Evolutionary conservation across 2,113 vertebrate genomes (phyloP).

Genomic region (Lanius collurio): DNA sequence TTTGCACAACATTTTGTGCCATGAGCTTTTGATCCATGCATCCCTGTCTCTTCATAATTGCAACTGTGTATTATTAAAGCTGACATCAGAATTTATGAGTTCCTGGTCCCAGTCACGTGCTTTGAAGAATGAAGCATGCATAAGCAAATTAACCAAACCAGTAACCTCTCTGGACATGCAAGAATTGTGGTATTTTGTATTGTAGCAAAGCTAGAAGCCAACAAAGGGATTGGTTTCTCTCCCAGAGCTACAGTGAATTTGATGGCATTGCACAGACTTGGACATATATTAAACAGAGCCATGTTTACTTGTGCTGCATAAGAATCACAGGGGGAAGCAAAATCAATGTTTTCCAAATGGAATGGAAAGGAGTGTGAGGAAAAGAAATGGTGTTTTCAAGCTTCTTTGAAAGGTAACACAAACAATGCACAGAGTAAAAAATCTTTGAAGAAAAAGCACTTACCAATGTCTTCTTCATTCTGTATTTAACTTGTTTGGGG

Average conservation of each 20-base stretch:
- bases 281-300: constrained; percentile 62
- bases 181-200: neutral
- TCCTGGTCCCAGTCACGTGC: neutral
- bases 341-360: constrained; percentile 65
- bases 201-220: neutral
- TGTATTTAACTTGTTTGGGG: neutral
- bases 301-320: constrained; percentile 49
- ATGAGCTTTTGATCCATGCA: neutral
- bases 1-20: neutral
- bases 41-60: neutral
- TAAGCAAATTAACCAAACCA: constrained; percentile 9
- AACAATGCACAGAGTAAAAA: constrained; percentile 2
- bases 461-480: neutral
- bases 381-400: constrained; percentile 57
- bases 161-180: neutral
- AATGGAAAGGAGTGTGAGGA: constrained; percentile 40
- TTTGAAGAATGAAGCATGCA: neutral
- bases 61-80: neutral
- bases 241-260: constrained; percentile 33
- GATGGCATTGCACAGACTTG: constrained; percentile 37
- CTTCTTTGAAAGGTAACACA: constrained; percentile 56
- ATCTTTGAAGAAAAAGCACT: neutral
- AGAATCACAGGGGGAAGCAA: constrained; percentile 39
- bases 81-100: neutral
- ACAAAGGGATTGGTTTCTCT: neutral